Evolutionary conservation across 2,888 invertebrate species (phyloP), one percentile per base, ranked within the genome.

Genomic region (Trachelus troglodyta): DNA sequence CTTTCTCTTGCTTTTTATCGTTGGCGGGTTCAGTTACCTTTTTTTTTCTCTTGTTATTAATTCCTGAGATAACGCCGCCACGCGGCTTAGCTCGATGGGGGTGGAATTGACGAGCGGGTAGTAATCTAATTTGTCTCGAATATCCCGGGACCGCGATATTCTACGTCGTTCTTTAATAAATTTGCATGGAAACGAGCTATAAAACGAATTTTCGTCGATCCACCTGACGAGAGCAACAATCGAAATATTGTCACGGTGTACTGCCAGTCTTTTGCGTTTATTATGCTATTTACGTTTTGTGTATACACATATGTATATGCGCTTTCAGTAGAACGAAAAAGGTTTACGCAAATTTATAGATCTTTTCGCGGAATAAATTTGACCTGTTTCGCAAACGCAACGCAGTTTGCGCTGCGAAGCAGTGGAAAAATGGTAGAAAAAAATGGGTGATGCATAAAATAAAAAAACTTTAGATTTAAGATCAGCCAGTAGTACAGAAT

Each of bases 61-160:
- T 86, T 86, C 84, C 79, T 81, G 80, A 77, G 83, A 85, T 85
- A 85, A 83, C 86, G 80, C 83, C 79, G 74, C 75, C 74, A 31
- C 34, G 12, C n/a, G 69, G 69, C 40, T 40, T 40, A 40, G 40
- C 40, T 35, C 33, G 56, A 71, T 34, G 75, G 73, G 75, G 79
- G 81, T 79, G 80, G 84, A 85, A 88, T 86, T 83, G 87, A 88
- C 84, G 85, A 88, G 88, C 82, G 84, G 83, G 81, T 81, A 83
- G 82, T 88, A 87, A 88, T 87, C 82, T 85, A 88, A 88, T 88
- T 88, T 87, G 81, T 79, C 81, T 79, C 77, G 83, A 86, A 85
- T 84, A 85, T 85, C 84, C 85, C 82, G 77, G 76, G 35, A 79
- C 81, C 79, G 78, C 77, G 80, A 78, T 85, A 85, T 84, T 83